phyloP scores from a whole-genome alignment of 2,888 invertebrate species.

The Drosophila prolongata region DNA sequence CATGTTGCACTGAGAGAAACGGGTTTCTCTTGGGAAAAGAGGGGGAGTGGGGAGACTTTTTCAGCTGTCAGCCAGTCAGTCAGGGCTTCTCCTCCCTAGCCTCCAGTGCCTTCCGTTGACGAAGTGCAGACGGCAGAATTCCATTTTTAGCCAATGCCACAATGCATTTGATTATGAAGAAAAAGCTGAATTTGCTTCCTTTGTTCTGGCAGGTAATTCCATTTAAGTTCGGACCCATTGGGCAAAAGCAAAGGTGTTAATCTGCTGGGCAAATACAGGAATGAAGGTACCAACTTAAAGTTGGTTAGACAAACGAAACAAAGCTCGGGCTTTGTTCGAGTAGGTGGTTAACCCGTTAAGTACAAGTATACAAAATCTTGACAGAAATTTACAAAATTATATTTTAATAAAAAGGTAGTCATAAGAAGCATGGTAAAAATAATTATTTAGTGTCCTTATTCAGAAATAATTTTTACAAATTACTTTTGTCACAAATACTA shows the following conservation, averaged over 20 bases:
- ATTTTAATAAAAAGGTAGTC: too few relatives aligned
- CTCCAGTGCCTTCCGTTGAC: slow-evolving; percentile 42
- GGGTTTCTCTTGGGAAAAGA: slow-evolving; percentile 25
- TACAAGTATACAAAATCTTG: not conserved
- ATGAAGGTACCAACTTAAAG: slow-evolving; percentile 15
- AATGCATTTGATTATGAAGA: slow-evolving; percentile 74
- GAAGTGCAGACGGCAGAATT: slow-evolving; percentile 77
- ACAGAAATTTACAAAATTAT: too few relatives aligned
- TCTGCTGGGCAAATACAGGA: slow-evolving; percentile 64
- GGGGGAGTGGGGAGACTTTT: slow-evolving; percentile 56
- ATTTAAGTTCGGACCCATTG: slow-evolving; percentile 32
- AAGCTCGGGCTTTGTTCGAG: slow-evolving; percentile 35
- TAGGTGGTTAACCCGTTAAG: slow-evolving; percentile 2
- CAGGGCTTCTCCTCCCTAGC: slow-evolving; percentile 11
- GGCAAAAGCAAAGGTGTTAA: slow-evolving; percentile 65
- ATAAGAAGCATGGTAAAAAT: too few relatives aligned
- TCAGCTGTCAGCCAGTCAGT: slow-evolving; percentile 43
- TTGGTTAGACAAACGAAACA: slow-evolving; percentile 17
- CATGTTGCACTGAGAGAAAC: slow-evolving; percentile 59
- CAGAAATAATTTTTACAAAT: too few relatives aligned
- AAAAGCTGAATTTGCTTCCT: slow-evolving; percentile 28
- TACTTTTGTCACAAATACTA: too few relatives aligned
- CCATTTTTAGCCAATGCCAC: slow-evolving; percentile 77
- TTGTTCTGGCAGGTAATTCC: slow-evolving; percentile 47
- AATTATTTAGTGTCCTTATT: too few relatives aligned